These are phyloP conservation scores for Euura saliciscinereae DNA, from an alignment of 1,140 invertebrate species.

Conservation along the genomic window DNA sequence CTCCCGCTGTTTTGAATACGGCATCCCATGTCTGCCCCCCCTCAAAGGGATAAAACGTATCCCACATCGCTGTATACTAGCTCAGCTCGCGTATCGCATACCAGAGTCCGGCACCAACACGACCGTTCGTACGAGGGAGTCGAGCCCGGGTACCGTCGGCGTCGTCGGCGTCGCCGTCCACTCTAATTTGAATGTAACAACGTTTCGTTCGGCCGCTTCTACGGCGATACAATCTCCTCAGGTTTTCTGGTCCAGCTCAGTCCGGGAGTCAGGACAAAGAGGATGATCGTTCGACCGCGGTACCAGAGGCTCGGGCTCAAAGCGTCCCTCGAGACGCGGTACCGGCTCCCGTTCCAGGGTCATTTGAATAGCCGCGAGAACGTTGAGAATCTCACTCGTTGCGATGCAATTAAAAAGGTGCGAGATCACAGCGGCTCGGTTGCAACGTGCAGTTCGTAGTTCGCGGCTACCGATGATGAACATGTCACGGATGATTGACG, in stretches of 20 bases:
- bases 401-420: not conserved
- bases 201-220: conserved; percentile 54
- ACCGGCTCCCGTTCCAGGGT: too few species aligned
- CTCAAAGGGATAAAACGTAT: conserved; percentile 19
- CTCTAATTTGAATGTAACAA: conserved; percentile 63
- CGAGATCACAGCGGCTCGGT: not conserved
- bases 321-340: too few species aligned
- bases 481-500: conserved; percentile 53
- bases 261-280: not conserved
- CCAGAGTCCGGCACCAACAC: conserved; percentile 6
- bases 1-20: conserved; percentile 54
- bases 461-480: conserved; percentile 49
- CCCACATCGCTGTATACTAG: conserved; percentile 28
- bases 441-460: not conserved
- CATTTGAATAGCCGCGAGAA: too few species aligned
- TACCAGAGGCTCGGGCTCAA: not conserved
- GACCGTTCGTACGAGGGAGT: conserved; percentile 20
- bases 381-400: not conserved
- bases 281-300: not conserved
- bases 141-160: conserved; percentile 26
- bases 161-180: conserved; percentile 54
- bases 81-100: conserved; percentile 30
- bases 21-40: conserved; percentile 27
- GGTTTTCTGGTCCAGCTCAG: not conserved
- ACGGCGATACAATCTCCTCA: conserved; percentile 56